A percentile compares a stretch with the other conserved stretches of the same genome.
Conservation (phyloP, 2,888 invertebrate species). For the Latheticus oryzae region DNA sequence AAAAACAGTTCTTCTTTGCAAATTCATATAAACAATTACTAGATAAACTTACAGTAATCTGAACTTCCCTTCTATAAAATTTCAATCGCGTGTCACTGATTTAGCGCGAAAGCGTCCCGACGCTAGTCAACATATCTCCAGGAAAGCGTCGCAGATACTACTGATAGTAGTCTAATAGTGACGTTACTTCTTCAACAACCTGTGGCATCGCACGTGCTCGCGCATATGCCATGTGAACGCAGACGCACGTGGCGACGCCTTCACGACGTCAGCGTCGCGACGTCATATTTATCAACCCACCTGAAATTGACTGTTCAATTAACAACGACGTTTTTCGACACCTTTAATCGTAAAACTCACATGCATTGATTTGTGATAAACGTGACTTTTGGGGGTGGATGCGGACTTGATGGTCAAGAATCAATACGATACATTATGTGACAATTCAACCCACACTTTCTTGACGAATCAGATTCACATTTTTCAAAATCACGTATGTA, state of each 20-base stretch:
- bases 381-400: slow-evolving; percentile 15
- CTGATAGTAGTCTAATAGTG: slow-evolving; percentile 32
- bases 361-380: slow-evolving; percentile 15
- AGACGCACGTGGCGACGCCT: slow-evolving; percentile 44
- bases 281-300: slow-evolving; percentile 13
- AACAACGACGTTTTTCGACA: slow-evolving; percentile 15
- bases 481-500: too few species aligned
- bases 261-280: slow-evolving; percentile 26
- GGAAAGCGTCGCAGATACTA: slow-evolving; percentile 29
- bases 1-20: too few species aligned
- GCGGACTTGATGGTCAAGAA: too few species aligned
- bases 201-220: slow-evolving; percentile 47
- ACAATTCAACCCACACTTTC: too few species aligned
- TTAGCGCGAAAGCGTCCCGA: slow-evolving; percentile 14
- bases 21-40: too few species aligned
- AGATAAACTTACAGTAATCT: slow-evolving; percentile 10
- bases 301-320: slow-evolving; percentile 17
- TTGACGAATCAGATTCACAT: too few species aligned
- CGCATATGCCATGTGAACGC: slow-evolving; percentile 45
- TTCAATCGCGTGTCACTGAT: slow-evolving; percentile 15
- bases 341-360: slow-evolving; percentile 6
- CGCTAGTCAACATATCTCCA: slow-evolving; percentile 13
- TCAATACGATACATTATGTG: too few species aligned
- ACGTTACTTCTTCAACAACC: slow-evolving; percentile 34
- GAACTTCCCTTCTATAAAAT: neutral